These are phyloP conservation scores for Drosophila flavopinicola DNA, from an alignment of 2,888 invertebrate species.

Conservation along the genomic window DNA sequence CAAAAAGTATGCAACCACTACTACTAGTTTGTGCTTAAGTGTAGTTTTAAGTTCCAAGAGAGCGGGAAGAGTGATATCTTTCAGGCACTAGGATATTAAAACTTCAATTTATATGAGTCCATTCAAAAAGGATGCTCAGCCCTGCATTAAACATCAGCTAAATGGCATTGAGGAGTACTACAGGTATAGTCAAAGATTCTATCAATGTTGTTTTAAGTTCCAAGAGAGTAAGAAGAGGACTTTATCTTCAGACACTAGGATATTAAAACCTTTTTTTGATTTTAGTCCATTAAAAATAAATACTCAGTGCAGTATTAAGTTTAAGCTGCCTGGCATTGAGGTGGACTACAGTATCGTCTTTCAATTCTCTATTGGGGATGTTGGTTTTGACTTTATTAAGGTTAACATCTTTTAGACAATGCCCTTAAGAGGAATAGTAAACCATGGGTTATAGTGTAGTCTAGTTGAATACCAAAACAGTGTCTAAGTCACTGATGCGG, in stretches of 20 bases:
- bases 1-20: no score
- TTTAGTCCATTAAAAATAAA: conserved; percentile 32
- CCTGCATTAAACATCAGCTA: conserved; percentile 10
- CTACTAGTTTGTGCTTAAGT: no score
- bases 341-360: conserved; percentile 83
- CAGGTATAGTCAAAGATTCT: not conserved
- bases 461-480: no score
- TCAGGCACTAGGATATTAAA: conserved; percentile 64
- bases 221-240: conserved; percentile 24
- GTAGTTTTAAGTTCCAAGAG: conserved; percentile 66
- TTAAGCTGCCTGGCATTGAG: conserved; percentile 42
- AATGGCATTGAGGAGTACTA: conserved; percentile 46
- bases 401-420: no score
- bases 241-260: conserved; percentile 52
- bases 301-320: conserved; percentile 32
- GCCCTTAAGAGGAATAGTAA: no score
- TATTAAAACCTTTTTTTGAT: conserved; percentile 43
- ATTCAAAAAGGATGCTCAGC: conserved; percentile 17
- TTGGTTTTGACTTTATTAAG: no score
- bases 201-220: conserved; percentile 32
- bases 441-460: no score
- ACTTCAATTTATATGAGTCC: conserved; percentile 46
- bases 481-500: no score
- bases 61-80: conserved; percentile 45
- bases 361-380: conserved; percentile 30